A percentile compares a stretch with the other conserved stretches of the same genome.
These are phyloP conservation scores for Chloroceryle aenea DNA, from an alignment of 2,113 vertebrate species.

Conservation along the genomic window DNA sequence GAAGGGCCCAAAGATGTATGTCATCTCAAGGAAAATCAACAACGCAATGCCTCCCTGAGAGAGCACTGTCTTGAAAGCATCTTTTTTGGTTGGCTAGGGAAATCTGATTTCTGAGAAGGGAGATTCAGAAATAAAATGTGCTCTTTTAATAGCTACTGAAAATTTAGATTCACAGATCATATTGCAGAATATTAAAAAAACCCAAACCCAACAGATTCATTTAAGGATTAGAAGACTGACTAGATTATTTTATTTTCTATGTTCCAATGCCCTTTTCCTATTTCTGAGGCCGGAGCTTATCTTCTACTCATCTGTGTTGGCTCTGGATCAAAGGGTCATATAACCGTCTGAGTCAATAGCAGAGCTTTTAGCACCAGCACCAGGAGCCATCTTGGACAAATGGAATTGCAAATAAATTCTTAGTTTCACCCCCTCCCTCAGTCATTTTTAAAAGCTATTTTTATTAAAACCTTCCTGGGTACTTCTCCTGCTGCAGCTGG, in stretches of 20 bases:
- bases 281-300: neutral
- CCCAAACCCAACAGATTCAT: neutral
- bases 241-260: neutral
- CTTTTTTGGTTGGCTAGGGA: neutral
- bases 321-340: neutral
- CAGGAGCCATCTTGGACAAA: conserved; percentile 45
- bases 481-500: conserved; percentile 22
- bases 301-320: neutral
- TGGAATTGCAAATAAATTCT: neutral
- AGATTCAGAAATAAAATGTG: neutral
- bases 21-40: neutral
- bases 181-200: neutral
- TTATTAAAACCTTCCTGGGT: conserved; percentile 33
- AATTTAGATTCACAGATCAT: neutral
- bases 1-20: neutral
- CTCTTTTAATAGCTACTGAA: neutral
- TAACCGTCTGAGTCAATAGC: neutral
- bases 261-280: neutral
- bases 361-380: conserved; percentile 13
- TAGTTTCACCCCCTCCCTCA: neutral
- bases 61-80: neutral
- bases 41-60: neutral
- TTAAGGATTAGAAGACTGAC: neutral
- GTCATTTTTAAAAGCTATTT: conserved; percentile 31
- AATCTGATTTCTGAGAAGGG: neutral